Evolutionary conservation across 2,113 vertebrate genomes (phyloP), one percentile per base, ranked within the genome.

Genomic region (Clarias magur): DNA sequence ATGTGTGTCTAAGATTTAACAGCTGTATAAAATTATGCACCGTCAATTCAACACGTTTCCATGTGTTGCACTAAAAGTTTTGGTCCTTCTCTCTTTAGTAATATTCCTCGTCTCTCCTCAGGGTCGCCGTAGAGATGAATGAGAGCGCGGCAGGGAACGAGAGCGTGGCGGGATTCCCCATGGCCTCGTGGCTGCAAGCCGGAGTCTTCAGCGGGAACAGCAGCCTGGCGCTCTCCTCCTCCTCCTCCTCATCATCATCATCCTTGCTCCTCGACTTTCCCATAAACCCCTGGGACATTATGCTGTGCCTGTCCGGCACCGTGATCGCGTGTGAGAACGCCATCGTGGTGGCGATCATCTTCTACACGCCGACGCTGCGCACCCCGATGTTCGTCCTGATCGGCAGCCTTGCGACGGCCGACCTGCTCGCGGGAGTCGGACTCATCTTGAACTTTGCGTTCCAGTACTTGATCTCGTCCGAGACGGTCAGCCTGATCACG

Each of bases 371-470:
- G 0, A 92, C 96, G 1, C 93, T 99, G 82, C 95, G 98, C 92
- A 96, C 97, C 38, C 98, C 98, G 76, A 99, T 98, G 97, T 99
- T 99, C 67, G 96, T 96, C 90, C 94, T 99, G 79, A 97, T 99
- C 25, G 98, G 98, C 80, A 99, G 98, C 92, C 93, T 99, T 91
- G 98, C 98, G 89, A 98, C 97, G 0, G 98, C 98, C 0, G 98
- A 99, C 91, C 95, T 99, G 38, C 95, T 99, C 89, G 97, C 98
- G 0, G 98, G 98, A 17, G 95, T 98, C 85, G 98, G 98, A 88
- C 95, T 99, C 90, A 98, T 99, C 90, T 95, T 99, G 63, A 98
- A 99, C 95, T 99, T 99, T 87, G 97, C 97, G 56, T 99, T 99
- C 91, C 97, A 96, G 91, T 99, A 99, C 79, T 92, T 99, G 90